A percentile compares a stretch with the other conserved stretches of the same genome.
Evolutionary conservation across 2,797 vertebrate genomes (phyloP).

Genomic region (Chiroxiphia lanceolata): DNA sequence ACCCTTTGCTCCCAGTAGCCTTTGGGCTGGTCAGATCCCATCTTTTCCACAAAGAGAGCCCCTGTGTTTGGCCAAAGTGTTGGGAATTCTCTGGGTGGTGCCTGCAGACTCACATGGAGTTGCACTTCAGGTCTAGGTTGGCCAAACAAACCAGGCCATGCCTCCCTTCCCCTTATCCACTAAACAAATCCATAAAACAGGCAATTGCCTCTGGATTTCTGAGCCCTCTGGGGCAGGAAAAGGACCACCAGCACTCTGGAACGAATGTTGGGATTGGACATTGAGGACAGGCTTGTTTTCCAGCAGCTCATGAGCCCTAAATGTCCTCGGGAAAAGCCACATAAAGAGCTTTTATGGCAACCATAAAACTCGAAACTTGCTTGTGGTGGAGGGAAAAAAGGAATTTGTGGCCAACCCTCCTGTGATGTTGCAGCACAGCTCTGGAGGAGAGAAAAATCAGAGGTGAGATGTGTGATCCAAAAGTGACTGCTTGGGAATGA

Average conservation of each 20-base stretch:
- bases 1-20: no score
- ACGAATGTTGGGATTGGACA: not conserved
- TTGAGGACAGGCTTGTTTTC: not conserved
- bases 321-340: slow-evolving; percentile 20
- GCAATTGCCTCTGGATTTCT: not conserved
- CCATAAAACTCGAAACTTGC: slow-evolving; percentile 17
- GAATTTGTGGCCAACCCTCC: not conserved
- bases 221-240: not conserved
- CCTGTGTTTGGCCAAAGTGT: not conserved
- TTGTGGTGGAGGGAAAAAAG: not conserved
- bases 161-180: not conserved
- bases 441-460: not conserved
- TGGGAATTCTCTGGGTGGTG: not conserved
- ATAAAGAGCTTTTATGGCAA: slow-evolving; percentile 34
- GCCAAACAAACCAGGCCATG: not conserved
- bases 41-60: not conserved
- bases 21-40: not conserved
- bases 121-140: not conserved
- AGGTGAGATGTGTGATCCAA: not conserved
- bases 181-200: not conserved
- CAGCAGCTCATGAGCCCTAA: not conserved
- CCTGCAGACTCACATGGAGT: not conserved
- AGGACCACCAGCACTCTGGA: not conserved
- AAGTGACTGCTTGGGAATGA: not conserved
- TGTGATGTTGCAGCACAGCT: not conserved